Conservation (phyloP, 2,797 vertebrate species). For the Crotalus adamanteus region DNA sequence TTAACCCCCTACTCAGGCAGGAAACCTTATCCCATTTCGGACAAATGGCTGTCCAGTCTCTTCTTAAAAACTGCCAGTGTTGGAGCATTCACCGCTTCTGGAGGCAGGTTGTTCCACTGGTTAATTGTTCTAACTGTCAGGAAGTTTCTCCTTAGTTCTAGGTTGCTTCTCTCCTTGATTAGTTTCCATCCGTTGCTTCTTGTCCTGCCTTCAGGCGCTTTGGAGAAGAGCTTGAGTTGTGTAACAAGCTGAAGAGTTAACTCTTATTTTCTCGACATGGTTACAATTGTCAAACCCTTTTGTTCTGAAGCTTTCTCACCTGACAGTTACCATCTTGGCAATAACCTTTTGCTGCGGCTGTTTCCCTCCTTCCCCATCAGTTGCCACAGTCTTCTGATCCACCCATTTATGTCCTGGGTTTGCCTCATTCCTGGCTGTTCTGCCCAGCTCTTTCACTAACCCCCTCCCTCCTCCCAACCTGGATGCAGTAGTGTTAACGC, state of each 20-base stretch:
- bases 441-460: not conserved
- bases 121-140: not conserved
- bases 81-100: not conserved
- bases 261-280: too few relatives aligned
- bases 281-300: not conserved
- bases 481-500: not conserved
- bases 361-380: not conserved
- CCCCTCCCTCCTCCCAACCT: not conserved
- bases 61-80: too few relatives aligned
- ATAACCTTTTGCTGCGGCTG: not conserved
- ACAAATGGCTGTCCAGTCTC: too few relatives aligned
- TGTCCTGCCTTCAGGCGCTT: too few relatives aligned
- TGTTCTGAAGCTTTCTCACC: not conserved
- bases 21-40: too few relatives aligned
- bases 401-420: not conserved
- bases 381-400: not conserved
- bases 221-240: not conserved
- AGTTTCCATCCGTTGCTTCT: not conserved
- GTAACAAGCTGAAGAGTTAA: not conserved
- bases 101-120: not conserved
- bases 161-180: not conserved
- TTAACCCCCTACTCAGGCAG: not conserved
- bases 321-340: too few relatives aligned
- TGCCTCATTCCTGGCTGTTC: too few relatives aligned
- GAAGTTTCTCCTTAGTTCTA: not conserved